Percentiles rank a stretch among this genome's conserved stretches.
These are phyloP conservation scores for Bryconaethiops microstoma DNA, from an alignment of 2,797 vertebrate species.

Conservation along the genomic window DNA sequence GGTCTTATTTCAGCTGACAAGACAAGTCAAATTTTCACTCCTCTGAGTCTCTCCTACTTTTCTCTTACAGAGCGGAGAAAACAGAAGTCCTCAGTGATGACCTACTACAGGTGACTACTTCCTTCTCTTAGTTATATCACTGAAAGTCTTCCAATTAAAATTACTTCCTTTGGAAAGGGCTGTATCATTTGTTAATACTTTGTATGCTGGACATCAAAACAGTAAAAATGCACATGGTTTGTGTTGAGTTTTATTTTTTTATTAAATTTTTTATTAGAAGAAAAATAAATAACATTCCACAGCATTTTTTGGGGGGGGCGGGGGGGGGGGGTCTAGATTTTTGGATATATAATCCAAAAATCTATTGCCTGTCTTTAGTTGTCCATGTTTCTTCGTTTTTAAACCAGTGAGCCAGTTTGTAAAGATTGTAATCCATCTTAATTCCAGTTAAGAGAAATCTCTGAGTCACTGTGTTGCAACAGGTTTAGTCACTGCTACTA, in stretches of 20 bases:
- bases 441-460: constrained; percentile 25
- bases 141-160: not conserved
- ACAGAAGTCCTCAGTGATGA: constrained; percentile 99
- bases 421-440: not conserved
- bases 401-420: not conserved
- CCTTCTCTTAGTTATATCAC: constrained; percentile 27
- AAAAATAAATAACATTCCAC: too few relatives aligned
- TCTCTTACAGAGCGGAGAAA: constrained; percentile 91
- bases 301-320: too few relatives aligned
- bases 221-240: too few relatives aligned
- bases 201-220: too few relatives aligned
- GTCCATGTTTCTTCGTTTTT: not conserved
- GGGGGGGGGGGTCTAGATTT: too few relatives aligned
- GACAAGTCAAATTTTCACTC: not conserved
- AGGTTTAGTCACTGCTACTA: constrained; percentile 60
- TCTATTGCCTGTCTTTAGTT: not conserved
- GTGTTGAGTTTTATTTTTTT: too few relatives aligned
- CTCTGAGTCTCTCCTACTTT: constrained; percentile 63
- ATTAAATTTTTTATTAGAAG: too few relatives aligned
- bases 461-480: constrained; percentile 49
- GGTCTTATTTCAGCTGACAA: constrained; percentile 40
- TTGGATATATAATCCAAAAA: too few relatives aligned
- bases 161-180: not conserved
- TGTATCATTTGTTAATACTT: too few relatives aligned
- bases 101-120: constrained; percentile 89